Conservation (phyloP, 2,797 vertebrate genomes). For the Muraenolepis orangiensis region DNA sequence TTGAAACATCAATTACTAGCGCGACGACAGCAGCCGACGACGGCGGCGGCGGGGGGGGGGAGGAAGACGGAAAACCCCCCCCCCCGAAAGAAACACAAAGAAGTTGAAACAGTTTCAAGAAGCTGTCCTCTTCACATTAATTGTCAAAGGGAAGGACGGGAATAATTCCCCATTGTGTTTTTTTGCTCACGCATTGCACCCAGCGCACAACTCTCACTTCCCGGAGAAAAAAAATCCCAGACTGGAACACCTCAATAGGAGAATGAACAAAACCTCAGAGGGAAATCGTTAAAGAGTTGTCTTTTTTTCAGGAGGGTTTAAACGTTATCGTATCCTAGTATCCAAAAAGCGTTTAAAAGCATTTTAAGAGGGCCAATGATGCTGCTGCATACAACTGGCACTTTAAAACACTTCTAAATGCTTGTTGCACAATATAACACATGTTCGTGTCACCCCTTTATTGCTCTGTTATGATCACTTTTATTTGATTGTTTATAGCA, state of each 20-base stretch:
- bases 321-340: background rate
- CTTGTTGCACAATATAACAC: too few species aligned
- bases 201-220: background rate
- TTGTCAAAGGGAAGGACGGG: background rate
- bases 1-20: background rate
- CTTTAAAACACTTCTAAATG: too few species aligned
- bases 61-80: too few species aligned
- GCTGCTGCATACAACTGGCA: too few species aligned
- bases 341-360: too few species aligned
- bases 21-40: background rate
- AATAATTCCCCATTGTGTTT: constrained; percentile 1
- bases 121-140: background rate
- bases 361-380: too few species aligned
- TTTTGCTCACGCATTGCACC: background rate
- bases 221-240: background rate
- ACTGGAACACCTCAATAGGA: background rate
- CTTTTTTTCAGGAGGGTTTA: background rate
- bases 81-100: background rate
- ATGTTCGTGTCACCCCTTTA: too few species aligned
- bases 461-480: too few species aligned
- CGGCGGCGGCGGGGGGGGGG: too few species aligned
- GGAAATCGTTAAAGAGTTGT: background rate
- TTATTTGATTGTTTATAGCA: too few species aligned
- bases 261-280: background rate
- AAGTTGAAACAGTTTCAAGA: background rate